Evolutionary conservation across 2,797 vertebrate species (phyloP).

Genomic region (Rhinatrema bivittatum): DNA sequence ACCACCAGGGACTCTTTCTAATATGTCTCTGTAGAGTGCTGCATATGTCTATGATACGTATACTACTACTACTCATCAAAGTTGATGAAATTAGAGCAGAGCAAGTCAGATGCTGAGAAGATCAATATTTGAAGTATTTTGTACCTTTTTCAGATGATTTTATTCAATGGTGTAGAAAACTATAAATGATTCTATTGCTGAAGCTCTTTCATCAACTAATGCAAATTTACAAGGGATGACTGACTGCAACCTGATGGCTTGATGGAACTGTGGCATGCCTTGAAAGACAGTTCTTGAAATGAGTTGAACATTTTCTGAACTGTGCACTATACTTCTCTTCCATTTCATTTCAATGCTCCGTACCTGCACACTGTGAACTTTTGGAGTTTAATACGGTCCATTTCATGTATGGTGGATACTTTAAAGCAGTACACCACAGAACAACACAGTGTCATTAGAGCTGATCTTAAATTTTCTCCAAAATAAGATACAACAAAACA

Average conservation of each 20-base stretch:
- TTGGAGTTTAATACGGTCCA: not conserved
- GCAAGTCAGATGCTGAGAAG: not conserved
- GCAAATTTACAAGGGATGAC: constrained; percentile 1
- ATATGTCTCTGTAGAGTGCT: too few relatives aligned
- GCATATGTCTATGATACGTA: too few relatives aligned
- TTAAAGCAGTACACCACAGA: not conserved
- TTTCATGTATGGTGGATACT: not conserved
- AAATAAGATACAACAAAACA: not conserved
- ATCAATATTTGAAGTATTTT: not conserved
- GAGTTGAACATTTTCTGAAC: not conserved
- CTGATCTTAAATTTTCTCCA: not conserved
- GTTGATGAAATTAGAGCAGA: too few relatives aligned
- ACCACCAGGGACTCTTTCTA: too few relatives aligned
- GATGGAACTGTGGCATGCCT: not conserved
- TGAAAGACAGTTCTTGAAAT: not conserved
- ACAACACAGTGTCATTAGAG: not conserved
- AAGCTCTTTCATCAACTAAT: constrained; percentile 8
- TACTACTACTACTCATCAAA: too few relatives aligned
- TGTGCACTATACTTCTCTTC: not conserved
- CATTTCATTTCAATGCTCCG: not conserved
- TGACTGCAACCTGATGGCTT: not conserved
- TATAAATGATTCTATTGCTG: not conserved
- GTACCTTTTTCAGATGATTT: not conserved
- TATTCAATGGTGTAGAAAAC: constrained; percentile 10
- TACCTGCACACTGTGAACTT: not conserved